A percentile compares a stretch with the other conserved stretches of the same genome.
These are phyloP conservation scores for Herpailurus yagouaroundi DNA, from an alignment of 2,113 vertebrate species.

Conservation along the genomic window DNA sequence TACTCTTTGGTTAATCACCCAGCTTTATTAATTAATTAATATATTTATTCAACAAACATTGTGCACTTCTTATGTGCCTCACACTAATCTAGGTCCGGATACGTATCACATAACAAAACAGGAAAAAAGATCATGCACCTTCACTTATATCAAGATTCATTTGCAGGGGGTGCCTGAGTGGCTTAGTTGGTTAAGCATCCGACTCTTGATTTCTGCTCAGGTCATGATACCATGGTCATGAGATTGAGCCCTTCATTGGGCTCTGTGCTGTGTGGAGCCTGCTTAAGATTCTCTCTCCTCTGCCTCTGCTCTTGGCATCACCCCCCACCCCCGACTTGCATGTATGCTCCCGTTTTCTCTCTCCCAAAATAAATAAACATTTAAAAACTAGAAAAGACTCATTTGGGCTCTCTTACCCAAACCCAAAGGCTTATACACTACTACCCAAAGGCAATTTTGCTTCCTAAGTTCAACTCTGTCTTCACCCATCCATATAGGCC, in stretches of 20 bases:
- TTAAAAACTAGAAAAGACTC: too few species aligned
- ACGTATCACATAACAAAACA: not conserved
- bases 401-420: not conserved
- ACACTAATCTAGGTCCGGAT: not conserved
- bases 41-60: not conserved
- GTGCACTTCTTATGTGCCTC: not conserved
- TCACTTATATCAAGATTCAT: not conserved
- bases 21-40: not conserved
- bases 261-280: too few species aligned
- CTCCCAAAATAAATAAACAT: too few species aligned
- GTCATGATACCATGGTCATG: too few species aligned
- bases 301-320: too few species aligned
- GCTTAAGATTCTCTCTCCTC: too few species aligned
- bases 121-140: not conserved
- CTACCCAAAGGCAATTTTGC: not conserved
- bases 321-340: too few species aligned
- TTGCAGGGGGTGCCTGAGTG: too few species aligned
- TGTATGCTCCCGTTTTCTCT: too few species aligned
- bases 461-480: not conserved
- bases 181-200: too few species aligned
- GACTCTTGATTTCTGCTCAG: too few species aligned
- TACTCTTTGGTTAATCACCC: not conserved
- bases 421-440: not conserved
- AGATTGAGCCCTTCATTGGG: too few species aligned
- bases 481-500: not conserved